A percentile compares a stretch with the other conserved stretches of the same genome.
These are phyloP conservation scores for Anomalospiza imberbis DNA, from an alignment of 2,797 vertebrate species.

Conservation along the genomic window DNA sequence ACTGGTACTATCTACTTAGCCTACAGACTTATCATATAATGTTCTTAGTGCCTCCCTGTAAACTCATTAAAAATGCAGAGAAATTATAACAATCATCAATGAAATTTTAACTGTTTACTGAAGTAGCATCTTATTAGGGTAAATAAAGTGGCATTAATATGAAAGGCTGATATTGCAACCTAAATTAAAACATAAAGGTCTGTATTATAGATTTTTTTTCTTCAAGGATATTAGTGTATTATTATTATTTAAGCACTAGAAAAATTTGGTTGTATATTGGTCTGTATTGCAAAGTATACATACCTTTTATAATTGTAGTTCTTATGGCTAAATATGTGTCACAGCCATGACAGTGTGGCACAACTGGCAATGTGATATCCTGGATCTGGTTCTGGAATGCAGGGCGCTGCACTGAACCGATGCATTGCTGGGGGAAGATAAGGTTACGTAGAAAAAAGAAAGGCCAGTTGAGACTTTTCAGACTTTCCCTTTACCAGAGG, in stretches of 20 bases:
- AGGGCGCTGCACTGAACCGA: fast-evolving
- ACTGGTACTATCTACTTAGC: not conserved
- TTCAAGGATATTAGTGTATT: not conserved
- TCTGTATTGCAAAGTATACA: not conserved
- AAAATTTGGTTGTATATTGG: not conserved
- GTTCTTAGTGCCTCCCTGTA: not conserved
- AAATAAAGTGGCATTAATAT: not conserved
- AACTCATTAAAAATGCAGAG: not conserved
- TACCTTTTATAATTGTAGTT: not conserved
- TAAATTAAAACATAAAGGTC: not conserved
- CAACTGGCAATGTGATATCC: not conserved
- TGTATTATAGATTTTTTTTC: not conserved
- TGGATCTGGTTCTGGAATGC: not conserved
- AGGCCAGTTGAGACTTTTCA: not conserved
- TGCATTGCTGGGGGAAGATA: not conserved
- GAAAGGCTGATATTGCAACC: not conserved
- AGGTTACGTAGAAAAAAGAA: not conserved
- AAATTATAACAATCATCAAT: not conserved
- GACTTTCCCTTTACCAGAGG: not conserved
- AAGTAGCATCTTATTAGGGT: not conserved
- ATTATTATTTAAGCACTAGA: not conserved
- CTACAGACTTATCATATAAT: not conserved
- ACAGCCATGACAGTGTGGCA: not conserved
- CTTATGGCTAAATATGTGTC: not conserved
- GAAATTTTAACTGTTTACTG: not conserved